A percentile compares a stretch with the other conserved stretches of the same genome.
Evolutionary conservation across 2,888 invertebrate species (phyloP).

Genomic region (Amphimallon solstitiale): DNA sequence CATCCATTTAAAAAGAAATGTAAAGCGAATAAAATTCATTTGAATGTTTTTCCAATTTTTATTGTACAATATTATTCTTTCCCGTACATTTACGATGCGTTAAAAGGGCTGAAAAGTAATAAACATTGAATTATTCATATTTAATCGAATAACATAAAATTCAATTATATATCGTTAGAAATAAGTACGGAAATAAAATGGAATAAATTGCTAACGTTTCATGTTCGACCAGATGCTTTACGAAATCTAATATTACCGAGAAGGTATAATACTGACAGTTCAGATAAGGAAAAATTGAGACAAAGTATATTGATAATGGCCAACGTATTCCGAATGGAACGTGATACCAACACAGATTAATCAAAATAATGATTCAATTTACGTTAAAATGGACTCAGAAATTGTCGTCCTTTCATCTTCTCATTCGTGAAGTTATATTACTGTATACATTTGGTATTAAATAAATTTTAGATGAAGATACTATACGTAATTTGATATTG

Average conservation of each 20-base stretch:
- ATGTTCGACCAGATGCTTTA: not conserved
- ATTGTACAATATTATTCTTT: no score
- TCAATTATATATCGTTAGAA: no score
- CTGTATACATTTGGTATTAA: not conserved
- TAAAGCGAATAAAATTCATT: no score
- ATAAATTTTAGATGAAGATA: not conserved
- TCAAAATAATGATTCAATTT: slow-evolving; percentile 30
- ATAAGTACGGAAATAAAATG: no score
- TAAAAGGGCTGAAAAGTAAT: no score
- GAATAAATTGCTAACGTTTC: not conserved
- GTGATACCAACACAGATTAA: slow-evolving; percentile 22
- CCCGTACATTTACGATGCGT: no score
- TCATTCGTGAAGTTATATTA: not conserved
- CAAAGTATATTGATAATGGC: slow-evolving; percentile 27
- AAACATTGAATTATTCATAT: no score
- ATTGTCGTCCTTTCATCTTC: slow-evolving; percentile 12
- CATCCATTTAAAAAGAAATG: no score
- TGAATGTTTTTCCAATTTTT: no score
- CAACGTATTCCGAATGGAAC: slow-evolving; percentile 20
- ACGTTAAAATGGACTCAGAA: slow-evolving; percentile 11
- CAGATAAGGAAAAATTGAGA: slow-evolving; percentile 23
- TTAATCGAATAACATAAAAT: no score
- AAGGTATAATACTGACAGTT: slow-evolving; percentile 15
- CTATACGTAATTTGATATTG: not conserved
- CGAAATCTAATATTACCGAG: slow-evolving; percentile 16